phyloP scores from a whole-genome alignment of 2,113 vertebrate genomes.

The Stegastes partitus region DNA sequence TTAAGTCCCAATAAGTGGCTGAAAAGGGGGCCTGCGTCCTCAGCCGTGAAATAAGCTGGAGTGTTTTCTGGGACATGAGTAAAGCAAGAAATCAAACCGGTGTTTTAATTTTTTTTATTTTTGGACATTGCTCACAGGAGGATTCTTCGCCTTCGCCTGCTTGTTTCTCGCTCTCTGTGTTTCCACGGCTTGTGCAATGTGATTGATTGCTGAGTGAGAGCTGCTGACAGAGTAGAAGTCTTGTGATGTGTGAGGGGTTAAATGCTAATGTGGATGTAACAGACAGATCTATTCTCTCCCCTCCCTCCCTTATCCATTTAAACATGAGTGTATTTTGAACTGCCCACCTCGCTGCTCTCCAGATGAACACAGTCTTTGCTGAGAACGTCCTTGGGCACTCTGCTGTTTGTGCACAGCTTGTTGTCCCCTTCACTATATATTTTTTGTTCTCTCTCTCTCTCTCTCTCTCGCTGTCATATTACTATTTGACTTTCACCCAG shows the following conservation, averaged over 20 bases:
- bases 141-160: constrained; percentile 46
- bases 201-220: constrained; percentile 70
- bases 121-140: constrained; percentile 54
- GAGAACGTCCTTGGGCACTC: constrained; percentile 50
- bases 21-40: constrained; percentile 16
- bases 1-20: constrained; percentile 55
- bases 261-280: constrained; percentile 66
- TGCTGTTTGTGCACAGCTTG: constrained; percentile 59
- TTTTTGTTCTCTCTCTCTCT: constrained; percentile 6
- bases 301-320: constrained; percentile 68
- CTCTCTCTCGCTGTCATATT: constrained; percentile 46
- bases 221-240: constrained; percentile 58
- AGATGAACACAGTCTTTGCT: constrained; percentile 38
- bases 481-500: constrained; percentile 55
- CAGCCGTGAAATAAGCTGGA: constrained; percentile 61
- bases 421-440: constrained; percentile 14
- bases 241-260: constrained; percentile 64
- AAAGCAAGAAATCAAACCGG: constrained; percentile 33
- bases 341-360: constrained; percentile 40
- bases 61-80: constrained; percentile 54
- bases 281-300: constrained; percentile 52
- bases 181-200: constrained; percentile 54
- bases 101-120: constrained; percentile 31
- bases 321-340: constrained; percentile 66
- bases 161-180: constrained; percentile 37